Evolutionary conservation across 2,888 invertebrate species (phyloP).

Genomic region (Melolontha melolontha): DNA sequence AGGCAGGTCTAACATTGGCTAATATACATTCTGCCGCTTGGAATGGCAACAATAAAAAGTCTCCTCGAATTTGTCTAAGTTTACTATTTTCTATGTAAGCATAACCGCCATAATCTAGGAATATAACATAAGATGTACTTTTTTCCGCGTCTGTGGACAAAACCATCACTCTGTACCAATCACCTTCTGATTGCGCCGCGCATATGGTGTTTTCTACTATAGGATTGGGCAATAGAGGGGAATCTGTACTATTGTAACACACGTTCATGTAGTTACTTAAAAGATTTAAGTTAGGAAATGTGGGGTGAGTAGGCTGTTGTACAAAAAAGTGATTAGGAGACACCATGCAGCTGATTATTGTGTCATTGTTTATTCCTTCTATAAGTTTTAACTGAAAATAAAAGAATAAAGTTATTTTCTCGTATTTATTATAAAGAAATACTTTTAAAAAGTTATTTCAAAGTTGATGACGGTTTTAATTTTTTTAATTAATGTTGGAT

Average conservation of each 20-base stretch:
- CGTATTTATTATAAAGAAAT: slow-evolving; percentile 36
- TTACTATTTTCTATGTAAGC: slow-evolving; percentile 79
- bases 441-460: slow-evolving; percentile 1
- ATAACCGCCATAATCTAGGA: slow-evolving; percentile 97
- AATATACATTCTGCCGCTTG: slow-evolving; percentile 96
- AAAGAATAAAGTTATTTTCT: neutral
- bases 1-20: slow-evolving; percentile 86
- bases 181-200: slow-evolving; percentile 84
- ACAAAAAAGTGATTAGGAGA: slow-evolving; percentile 92
- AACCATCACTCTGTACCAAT: slow-evolving; percentile 93
- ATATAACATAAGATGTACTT: slow-evolving; percentile 83
- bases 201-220: slow-evolving; percentile 84
- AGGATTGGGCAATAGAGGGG: slow-evolving; percentile 84
- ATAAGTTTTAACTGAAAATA: slow-evolving; percentile 82
- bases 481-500: no score
- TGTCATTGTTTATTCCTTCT: slow-evolving; percentile 93
- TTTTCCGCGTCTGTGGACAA: slow-evolving; percentile 73
- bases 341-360: slow-evolving; percentile 87
- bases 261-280: slow-evolving; percentile 86
- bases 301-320: slow-evolving; percentile 95
- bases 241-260: slow-evolving; percentile 82
- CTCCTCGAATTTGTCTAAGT: slow-evolving; percentile 92
- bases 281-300: slow-evolving; percentile 85
- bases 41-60: slow-evolving; percentile 95
- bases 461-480: slow-evolving; percentile 49